Conservation (phyloP, 1,140 invertebrate genomes). For the Chrysomallon squamiferum region DNA sequence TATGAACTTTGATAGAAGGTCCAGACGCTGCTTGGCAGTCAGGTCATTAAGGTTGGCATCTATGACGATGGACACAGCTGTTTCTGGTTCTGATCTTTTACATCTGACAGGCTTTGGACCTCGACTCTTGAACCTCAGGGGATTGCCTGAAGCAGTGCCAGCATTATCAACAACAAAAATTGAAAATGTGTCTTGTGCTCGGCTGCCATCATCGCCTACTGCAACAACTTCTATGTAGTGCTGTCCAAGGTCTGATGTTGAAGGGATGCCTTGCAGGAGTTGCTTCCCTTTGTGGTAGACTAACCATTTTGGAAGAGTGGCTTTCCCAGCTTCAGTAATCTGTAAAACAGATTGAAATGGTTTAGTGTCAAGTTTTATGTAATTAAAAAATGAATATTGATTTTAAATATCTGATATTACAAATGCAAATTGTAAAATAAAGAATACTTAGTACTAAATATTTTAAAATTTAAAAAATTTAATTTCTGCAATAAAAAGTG, state of each 20-base stretch:
- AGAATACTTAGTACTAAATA: too few relatives aligned
- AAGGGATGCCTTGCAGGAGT: constrained; percentile 69
- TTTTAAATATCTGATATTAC: too few relatives aligned
- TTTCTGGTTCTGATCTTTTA: constrained; percentile 51
- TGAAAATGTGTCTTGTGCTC: constrained; percentile 50
- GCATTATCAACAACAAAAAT: constrained; percentile 40
- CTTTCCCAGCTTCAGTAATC: constrained; percentile 59
- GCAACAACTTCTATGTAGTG: constrained; percentile 69
- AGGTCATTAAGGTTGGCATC: constrained; percentile 54
- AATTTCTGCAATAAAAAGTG: too few relatives aligned
- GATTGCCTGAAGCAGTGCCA: constrained; percentile 16
- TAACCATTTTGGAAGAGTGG: constrained; percentile 61
- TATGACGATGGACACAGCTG: constrained; percentile 55
- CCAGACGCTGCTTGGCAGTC: constrained; percentile 32
- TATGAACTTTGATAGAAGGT: constrained; percentile 43
- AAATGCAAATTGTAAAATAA: too few relatives aligned
- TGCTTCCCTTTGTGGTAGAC: constrained; percentile 56
- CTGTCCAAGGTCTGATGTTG: constrained; percentile 67
- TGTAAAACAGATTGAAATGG: constrained; percentile 42
- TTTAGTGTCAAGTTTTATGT: too few relatives aligned
- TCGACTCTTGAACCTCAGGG: constrained; percentile 15
- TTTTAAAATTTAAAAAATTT: too few relatives aligned
- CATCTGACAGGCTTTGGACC: constrained; percentile 47
- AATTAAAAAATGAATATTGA: too few relatives aligned
- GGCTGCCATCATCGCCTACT: constrained; percentile 19